Conservation (phyloP, 1,140 invertebrate species). For the Euglossa dilemma region DNA sequence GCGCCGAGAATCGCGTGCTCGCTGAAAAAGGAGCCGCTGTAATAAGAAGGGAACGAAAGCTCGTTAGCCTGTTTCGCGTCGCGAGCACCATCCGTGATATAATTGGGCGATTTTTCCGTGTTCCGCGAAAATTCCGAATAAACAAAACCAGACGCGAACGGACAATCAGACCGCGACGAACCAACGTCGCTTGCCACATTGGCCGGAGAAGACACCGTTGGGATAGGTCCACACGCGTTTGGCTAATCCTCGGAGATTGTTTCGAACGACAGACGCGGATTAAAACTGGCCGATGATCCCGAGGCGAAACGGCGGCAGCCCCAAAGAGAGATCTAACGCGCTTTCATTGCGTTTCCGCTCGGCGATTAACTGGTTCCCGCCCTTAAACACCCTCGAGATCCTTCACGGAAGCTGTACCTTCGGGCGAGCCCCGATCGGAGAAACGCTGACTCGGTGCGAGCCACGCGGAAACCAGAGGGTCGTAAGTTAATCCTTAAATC, state of each 20-base stretch:
- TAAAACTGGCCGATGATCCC: neutral
- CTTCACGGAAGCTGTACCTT: slow-evolving; percentile 17
- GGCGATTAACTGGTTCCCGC: slow-evolving; percentile 65
- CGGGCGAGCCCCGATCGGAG: slow-evolving; percentile 9
- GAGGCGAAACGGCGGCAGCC: slow-evolving; percentile 8
- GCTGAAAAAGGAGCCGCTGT: neutral
- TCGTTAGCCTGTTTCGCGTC: neutral
- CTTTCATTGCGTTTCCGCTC: slow-evolving; percentile 56
- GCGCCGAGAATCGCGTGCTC: neutral
- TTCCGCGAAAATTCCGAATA: too few relatives aligned
- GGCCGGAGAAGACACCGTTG: neutral
- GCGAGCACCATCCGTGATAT: too few relatives aligned
- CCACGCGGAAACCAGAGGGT: slow-evolving; percentile 30
- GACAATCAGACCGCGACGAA: too few relatives aligned
- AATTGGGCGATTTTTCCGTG: too few relatives aligned
- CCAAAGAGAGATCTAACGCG: slow-evolving; percentile 49
- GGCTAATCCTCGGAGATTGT: too few relatives aligned
- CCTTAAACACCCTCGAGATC: slow-evolving; percentile 51
- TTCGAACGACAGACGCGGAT: neutral
- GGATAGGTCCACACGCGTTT: rapidly evolving
- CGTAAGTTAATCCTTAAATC: slow-evolving; percentile 61
- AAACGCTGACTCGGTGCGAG: slow-evolving; percentile 62
- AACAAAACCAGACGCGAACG: too few relatives aligned
- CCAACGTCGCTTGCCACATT: neutral
- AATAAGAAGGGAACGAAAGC: neutral